Conservation (phyloP, 2,113 vertebrate species). For the Stictonetta naevosa region DNA sequence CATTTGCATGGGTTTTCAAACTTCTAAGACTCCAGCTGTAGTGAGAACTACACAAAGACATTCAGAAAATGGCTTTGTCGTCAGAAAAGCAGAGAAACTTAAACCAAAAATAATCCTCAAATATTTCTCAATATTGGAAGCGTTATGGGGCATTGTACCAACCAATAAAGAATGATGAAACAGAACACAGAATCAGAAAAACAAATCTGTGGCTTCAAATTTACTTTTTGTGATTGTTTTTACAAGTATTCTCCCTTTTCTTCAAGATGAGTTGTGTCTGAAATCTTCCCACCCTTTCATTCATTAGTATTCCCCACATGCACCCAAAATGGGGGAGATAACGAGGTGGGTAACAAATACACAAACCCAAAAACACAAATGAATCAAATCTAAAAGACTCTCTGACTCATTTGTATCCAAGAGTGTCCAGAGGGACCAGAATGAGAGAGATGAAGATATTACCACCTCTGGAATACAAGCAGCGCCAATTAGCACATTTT, state of each 20-base stretch:
- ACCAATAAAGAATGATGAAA: not conserved
- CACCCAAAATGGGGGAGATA: not conserved
- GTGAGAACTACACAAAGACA: not conserved
- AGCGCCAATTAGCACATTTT: conserved; percentile 45
- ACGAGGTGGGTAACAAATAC: conserved; percentile 9
- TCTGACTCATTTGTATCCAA: not conserved
- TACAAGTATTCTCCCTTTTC: not conserved
- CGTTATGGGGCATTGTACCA: not conserved
- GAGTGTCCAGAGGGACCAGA: conserved; percentile 15
- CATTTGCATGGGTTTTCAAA: not conserved
- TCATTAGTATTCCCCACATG: conserved; percentile 9
- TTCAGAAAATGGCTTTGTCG: conserved; percentile 19
- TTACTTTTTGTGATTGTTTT: conserved; percentile 19
- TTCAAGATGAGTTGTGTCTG: not conserved
- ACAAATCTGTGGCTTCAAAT: not conserved
- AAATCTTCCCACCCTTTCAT: conserved; percentile 5
- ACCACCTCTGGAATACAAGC: conserved; percentile 35
- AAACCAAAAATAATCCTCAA: not conserved
- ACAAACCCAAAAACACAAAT: not conserved
- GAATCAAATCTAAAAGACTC: conserved; percentile 13
- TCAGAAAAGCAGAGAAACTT: conserved; percentile 18
- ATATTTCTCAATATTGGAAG: conserved; percentile 27
- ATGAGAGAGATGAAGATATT: conserved; percentile 40
- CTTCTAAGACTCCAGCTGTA: not conserved
- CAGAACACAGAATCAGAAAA: not conserved